Evolutionary conservation across 2,797 vertebrate genomes (phyloP), one percentile per base, ranked within the genome.

Genomic region (Pseudochromis fuscus): DNA sequence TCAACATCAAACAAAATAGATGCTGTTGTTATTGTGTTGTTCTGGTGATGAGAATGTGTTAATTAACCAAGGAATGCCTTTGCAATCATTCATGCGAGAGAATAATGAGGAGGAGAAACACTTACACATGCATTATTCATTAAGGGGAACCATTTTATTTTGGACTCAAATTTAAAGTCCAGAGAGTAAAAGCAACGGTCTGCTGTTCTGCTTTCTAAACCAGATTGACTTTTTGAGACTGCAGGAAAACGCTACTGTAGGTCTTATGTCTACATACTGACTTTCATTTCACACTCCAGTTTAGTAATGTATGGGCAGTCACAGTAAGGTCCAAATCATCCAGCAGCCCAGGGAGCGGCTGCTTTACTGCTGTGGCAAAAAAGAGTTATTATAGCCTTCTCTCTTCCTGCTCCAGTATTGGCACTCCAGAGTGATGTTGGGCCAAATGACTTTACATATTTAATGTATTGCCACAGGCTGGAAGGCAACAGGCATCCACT

Each of bases 381-480:
- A 62, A 81, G 76, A 89, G 71, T 88, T 83, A 82, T 87, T 88
- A 79, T 35, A 68, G 76, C 74, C 65, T 55, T 30, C 61, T 74
- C 79, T 75, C 78, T 52, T 77, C 80, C 72, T 81, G 79, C 76
- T 80, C 71, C 75, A 69, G 76, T 87, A 88, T 87, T 85, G 88
- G 87, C 89, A 86, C 81, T 79, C 79, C 21, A 71, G 81, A 88
- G 73, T 70, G 83, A 86, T 85, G 84, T 85, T 66, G 45, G 81
- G 82, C 88, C 85, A 91, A 91, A 89, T 86, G 70, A 89, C 88
- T 90, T 86, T 90, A 88, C 86, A 90, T 91, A 87, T 91, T 90
- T 91, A 89, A 91, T 90, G 86, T 63, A 78, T 81, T 50, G 84
- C 89, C 85, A 86, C 68, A 62, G 87, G 87, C 86, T 78, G 58